phyloP scores from a whole-genome alignment of 2,888 invertebrate genomes.

The Spodoptera littoralis region DNA sequence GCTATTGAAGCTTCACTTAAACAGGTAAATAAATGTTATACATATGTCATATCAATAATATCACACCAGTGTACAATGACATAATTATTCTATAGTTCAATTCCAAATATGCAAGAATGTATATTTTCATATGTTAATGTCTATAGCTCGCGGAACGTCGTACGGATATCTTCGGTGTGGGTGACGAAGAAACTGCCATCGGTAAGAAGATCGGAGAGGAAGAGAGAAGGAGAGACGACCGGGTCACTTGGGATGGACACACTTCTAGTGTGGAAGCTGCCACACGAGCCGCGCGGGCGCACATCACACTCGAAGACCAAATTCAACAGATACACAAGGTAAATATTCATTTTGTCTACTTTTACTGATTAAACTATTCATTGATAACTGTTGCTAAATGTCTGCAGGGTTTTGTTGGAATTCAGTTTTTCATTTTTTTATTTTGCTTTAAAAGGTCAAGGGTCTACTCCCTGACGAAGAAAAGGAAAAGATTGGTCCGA shows the following conservation, averaged over 20 bases:
- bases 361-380: no score
- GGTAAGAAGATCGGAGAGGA: constrained; percentile 99
- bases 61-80: no score
- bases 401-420: no score
- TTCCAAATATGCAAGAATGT: not conserved
- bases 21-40: constrained; percentile 78
- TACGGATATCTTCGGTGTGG: constrained; percentile 99
- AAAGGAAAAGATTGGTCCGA: constrained; percentile 98
- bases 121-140: not conserved
- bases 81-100: no score
- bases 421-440: no score
- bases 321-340: constrained; percentile 99
- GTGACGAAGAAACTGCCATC: constrained; percentile 99
- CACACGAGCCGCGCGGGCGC: constrained; percentile 97
- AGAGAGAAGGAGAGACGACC: constrained; percentile 95
- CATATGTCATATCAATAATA: no score
- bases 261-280: constrained; percentile 99
- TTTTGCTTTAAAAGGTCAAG: constrained; percentile 85
- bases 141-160: constrained; percentile 97
- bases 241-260: constrained; percentile 99
- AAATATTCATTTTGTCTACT: not conserved
- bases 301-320: constrained; percentile 98
- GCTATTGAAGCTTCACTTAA: constrained; percentile 99
- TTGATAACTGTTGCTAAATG: no score
- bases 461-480: constrained; percentile 98